A percentile compares a stretch with the other conserved stretches of the same genome.
Conservation (phyloP, 1,140 invertebrate genomes). For the Listronotus oregonensis region DNA sequence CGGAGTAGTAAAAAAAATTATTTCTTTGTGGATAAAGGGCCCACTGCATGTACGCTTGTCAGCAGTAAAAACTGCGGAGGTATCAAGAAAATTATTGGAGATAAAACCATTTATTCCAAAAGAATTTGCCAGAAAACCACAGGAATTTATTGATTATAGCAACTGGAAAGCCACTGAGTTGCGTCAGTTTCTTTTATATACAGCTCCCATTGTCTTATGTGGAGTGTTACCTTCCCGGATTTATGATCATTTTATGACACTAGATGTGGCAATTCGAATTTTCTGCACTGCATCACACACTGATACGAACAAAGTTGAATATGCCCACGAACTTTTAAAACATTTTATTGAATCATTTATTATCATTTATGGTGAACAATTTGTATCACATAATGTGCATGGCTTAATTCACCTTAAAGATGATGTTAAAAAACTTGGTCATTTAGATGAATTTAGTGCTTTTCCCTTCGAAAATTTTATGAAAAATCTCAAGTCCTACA, state of each 20-base stretch:
- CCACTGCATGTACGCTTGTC: too few species aligned
- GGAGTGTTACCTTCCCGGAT: background rate
- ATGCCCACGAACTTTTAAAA: constrained; percentile 15
- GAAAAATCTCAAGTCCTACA: constrained; percentile 5
- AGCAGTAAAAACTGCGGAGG: too few species aligned
- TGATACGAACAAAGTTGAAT: constrained; percentile 3
- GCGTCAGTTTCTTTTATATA: constrained; percentile 49
- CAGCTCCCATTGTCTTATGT: constrained; percentile 7
- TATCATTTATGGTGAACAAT: background rate
- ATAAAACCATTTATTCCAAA: constrained; percentile 27
- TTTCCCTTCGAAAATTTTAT: constrained; percentile 36
- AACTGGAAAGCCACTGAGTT: constrained; percentile 54
- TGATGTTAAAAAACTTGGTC: constrained; percentile 24
- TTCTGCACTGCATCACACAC: background rate
- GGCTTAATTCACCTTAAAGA: constrained; percentile 19
- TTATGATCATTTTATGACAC: constrained; percentile 25
- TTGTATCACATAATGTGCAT: constrained; percentile 27
- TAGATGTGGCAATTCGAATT: constrained; percentile 18
- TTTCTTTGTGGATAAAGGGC: too few species aligned
- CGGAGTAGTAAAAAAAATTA: too few species aligned
- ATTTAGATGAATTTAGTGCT: constrained; percentile 23
- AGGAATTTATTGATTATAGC: constrained; percentile 38
- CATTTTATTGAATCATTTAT: constrained; percentile 21
- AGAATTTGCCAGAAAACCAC: constrained; percentile 48
- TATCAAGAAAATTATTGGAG: too few species aligned